Evolutionary conservation across 2,797 vertebrate species (phyloP).

Genomic region (Xerus rutilus): DNA sequence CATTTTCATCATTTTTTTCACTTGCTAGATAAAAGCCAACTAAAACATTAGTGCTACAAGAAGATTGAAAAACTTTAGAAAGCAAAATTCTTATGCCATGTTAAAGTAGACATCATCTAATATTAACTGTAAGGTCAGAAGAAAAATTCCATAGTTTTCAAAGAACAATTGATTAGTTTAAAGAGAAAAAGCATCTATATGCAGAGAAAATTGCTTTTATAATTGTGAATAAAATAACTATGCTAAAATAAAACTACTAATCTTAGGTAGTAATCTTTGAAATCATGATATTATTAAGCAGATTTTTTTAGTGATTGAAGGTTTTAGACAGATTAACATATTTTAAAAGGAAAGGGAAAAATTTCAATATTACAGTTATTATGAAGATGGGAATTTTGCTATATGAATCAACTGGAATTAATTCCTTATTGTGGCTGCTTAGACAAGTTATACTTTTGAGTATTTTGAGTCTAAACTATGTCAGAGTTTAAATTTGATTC

Average conservation of each 20-base stretch:
- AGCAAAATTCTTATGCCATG: neutral
- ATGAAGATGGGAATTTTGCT: neutral
- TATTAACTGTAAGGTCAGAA: conserved; percentile 1
- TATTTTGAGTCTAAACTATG: neutral
- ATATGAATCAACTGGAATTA: conserved; percentile 35
- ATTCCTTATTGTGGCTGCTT: conserved; percentile 29
- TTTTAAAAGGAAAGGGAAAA: conserved; percentile 21
- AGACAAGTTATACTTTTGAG: neutral
- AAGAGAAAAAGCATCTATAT: conserved; percentile 25
- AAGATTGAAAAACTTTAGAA: neutral
- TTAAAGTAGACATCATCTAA: neutral
- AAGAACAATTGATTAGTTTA: neutral
- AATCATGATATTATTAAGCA: neutral
- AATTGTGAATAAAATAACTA: neutral
- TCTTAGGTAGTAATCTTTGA: neutral
- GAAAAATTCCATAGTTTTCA: conserved; percentile 18
- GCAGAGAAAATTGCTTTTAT: neutral
- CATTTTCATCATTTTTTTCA: conserved; percentile 5
- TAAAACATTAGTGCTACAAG: neutral
- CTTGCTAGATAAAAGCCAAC: neutral
- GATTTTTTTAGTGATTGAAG: neutral
- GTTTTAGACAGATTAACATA: neutral
- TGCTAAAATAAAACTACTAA: conserved; percentile 19
- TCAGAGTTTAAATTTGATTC: neutral
- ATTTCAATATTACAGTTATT: neutral